Percentiles rank a stretch among this genome's conserved stretches.
These are phyloP conservation scores for Dipodomys ordii DNA, from an alignment of 2,113 vertebrate species.

Conservation along the genomic window DNA sequence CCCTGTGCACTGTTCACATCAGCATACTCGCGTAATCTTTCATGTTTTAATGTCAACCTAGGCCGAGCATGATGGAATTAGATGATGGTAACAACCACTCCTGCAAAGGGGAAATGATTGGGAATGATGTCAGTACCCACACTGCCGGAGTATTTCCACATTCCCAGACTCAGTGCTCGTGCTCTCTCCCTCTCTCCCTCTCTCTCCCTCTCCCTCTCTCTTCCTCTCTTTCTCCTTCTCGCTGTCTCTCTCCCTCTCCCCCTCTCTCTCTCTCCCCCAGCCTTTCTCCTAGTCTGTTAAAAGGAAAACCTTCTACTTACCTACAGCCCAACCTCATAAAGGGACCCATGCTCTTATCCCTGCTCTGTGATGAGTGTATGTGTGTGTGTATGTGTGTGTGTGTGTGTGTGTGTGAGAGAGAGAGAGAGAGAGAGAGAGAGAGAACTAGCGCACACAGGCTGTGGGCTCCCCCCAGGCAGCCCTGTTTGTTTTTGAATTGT, in stretches of 20 bases:
- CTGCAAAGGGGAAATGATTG: conserved; percentile 37
- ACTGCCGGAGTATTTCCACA: background rate
- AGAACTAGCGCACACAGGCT: background rate
- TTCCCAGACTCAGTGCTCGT: background rate
- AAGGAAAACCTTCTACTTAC: too few relatives aligned
- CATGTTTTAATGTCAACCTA: conserved; percentile 24
- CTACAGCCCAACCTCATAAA: too few relatives aligned
- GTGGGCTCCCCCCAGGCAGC: conserved; percentile 43
- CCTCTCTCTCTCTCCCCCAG: too few relatives aligned
- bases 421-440: background rate
- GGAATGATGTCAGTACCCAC: conserved; percentile 60
- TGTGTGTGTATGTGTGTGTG: too few relatives aligned
- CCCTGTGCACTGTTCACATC: too few relatives aligned
- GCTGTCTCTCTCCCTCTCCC: too few relatives aligned
- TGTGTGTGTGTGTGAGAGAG: too few relatives aligned
- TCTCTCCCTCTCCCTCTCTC: too few relatives aligned
- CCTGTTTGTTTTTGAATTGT: conserved; percentile 68
- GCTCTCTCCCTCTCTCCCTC: background rate
- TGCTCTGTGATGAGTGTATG: too few relatives aligned
- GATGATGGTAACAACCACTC: background rate
- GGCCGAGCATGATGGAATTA: background rate
- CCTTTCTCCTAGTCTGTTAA: too few relatives aligned
- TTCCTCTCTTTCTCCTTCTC: too few relatives aligned
- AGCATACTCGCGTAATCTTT: background rate
- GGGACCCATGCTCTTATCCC: too few relatives aligned